phyloP scores from a whole-genome alignment of 2,797 vertebrate genomes.

The Octomys mimax region DNA sequence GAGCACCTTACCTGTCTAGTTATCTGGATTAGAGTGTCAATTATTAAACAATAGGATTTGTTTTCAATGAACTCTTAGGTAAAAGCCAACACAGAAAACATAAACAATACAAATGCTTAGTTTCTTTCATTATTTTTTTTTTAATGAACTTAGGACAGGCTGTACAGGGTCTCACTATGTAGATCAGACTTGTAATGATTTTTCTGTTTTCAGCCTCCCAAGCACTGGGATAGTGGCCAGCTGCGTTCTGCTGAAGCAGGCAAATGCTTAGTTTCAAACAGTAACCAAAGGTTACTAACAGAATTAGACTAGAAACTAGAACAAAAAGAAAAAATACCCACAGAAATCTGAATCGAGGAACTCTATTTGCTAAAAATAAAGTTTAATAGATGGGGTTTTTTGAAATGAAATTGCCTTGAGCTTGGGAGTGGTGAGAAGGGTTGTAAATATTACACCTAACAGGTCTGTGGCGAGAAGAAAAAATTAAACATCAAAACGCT shows the following conservation, averaged over 20 bases:
- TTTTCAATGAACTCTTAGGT: constrained; percentile 39
- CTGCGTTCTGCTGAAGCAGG: too few species aligned
- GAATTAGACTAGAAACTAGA: background rate
- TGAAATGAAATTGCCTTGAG: background rate
- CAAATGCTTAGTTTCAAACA: constrained; percentile 42
- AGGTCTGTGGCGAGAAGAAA: background rate
- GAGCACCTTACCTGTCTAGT: background rate
- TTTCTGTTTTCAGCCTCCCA: too few species aligned
- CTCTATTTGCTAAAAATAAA: background rate
- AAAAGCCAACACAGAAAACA: constrained; percentile 56
- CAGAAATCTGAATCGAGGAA: background rate
- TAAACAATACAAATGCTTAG: background rate
- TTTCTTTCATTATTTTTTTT: constrained; percentile 11
- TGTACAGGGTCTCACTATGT: too few species aligned
- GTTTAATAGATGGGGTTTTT: background rate
- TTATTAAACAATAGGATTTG: constrained; percentile 3
- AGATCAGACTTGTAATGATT: too few species aligned
- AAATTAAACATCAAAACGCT: constrained; percentile 34
- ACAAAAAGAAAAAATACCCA: background rate
- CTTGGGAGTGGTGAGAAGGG: background rate
- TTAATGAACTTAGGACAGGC: too few species aligned
- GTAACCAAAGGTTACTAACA: constrained; percentile 30
- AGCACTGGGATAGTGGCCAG: too few species aligned
- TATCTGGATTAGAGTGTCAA: constrained; percentile 12
- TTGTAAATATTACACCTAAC: background rate